Evolutionary conservation across 30 jellyfish, hydroid and myxozoan genomes (phyloP), one percentile per base, ranked within the genome.

Genomic region (Hydractinia symbiolongicarpus): DNA sequence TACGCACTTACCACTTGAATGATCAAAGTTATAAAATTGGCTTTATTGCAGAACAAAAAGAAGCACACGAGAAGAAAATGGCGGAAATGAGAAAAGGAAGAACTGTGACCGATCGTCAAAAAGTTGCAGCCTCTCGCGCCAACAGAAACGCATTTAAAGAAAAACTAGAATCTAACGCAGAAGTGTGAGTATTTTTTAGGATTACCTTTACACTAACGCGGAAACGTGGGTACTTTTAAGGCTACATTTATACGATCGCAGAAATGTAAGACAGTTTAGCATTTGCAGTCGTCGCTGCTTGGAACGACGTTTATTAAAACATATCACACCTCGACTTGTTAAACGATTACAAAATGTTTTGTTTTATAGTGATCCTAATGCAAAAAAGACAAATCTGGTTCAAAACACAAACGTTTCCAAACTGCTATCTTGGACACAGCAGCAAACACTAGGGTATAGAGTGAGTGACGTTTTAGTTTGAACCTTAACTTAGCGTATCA

Each of bases 391-490:
- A 30, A 71, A 71, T 71, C 17, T 79, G 54, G 67, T 67, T 9
- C 49, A n/a, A 5, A 79, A 79, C 73, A 61, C 88, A 13, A 93
- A 93, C 72, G 95, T 93, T 85, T 53, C 95, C 8, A 86, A 82
- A 60, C 85, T 93, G 61, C 62, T 93, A 57, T 92, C 95, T 30
- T 93, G 98, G 98, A 70, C 93, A 50, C 98, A 93, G 75, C 74
- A 89, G 54, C 78, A 83, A 67, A 83, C 95, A 7, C 73, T 71
- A 44, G 90, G 89, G n/a, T 93, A 87, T 77, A 89, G 86, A 19
- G 98, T 87, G 55, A 64, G 74, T 64, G 9, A n/a, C 74, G 8
- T 30, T 30, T 30, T 30, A 30, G 2, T 30, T 30, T 30, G 44
- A 30, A 30, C 44, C 44, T 30, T 2, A 30, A 30, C 44, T 30